These are phyloP conservation scores for Isichthys henryi DNA, from an alignment of 2,113 vertebrate genomes.

Conservation along the genomic window DNA sequence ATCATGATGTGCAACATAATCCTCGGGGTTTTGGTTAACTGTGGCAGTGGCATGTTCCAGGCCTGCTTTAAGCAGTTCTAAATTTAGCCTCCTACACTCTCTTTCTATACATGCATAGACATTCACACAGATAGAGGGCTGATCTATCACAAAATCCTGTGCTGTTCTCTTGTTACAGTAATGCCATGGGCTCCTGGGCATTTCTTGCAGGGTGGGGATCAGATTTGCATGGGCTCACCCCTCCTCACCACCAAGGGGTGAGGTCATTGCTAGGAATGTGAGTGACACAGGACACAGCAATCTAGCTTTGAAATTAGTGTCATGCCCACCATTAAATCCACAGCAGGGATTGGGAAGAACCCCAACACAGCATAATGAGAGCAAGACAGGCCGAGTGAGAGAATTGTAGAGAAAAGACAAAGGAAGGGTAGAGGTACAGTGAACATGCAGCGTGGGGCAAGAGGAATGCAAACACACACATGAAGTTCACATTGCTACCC, in stretches of 20 bases:
- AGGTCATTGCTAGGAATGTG: background rate
- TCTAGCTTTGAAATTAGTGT: background rate
- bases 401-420: constrained; percentile 31
- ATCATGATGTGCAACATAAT: background rate
- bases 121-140: background rate
- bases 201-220: background rate
- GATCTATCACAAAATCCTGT: background rate
- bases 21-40: background rate
- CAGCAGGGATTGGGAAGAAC: too few relatives aligned
- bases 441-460: constrained; percentile 28
- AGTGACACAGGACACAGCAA: background rate
- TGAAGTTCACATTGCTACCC: background rate
- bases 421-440: constrained; percentile 35
- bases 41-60: background rate
- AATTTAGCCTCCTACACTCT: background rate
- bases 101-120: background rate
- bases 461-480: constrained; percentile 46
- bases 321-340: background rate
- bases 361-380: background rate
- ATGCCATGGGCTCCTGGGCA: background rate
- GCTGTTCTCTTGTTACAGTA: background rate
- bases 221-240: background rate
- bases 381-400: background rate
- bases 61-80: background rate
- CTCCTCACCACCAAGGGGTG: background rate